Base-by-base conservation (phyloP, 2,113 vertebrate species). In the Urocitellus parryii region DNA sequence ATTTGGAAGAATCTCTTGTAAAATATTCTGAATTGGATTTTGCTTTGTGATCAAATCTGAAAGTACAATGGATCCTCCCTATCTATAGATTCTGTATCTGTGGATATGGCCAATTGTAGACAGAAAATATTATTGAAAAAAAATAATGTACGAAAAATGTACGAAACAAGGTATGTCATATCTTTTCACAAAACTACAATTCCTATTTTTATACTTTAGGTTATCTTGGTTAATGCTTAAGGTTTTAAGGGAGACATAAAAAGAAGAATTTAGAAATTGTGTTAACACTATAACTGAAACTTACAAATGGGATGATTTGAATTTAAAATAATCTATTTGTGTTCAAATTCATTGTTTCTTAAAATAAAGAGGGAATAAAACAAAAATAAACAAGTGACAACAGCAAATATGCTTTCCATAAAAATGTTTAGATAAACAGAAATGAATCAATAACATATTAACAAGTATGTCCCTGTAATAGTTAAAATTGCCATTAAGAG, bases 31-130 rank as follows among this genome's bases (percentile, higher is more conserved):
- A 58, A 45, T 42, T 94, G 32, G 37, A 48, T 74, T 88, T 91
- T 80, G 12, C 48, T 93, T 88, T 88, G 90, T 88, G 24, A 77
- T 74, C 37, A 91, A 82, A 79, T 67, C 39, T 13, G 39, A 73
- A 65, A 76, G 32, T 86, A 76, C n/a, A 39, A 24, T 39, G 2
- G 37, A 56, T 13, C 24, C 18, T 81, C n/a, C 24, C 14, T 39
- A 61, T 37, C 8, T 39, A n/a, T 81, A 61, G 56, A 24, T 27
- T 61, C 13, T 25, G 4, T 8, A 37, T 80, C n/a, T 80, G 11
- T 58, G 12, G 34, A 37, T 80, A 37, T 58, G 53, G 8, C 8
- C 37, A 42, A 45, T 42, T 27, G 39, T 61, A 25, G 22, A 61
- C 63, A 32, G 58, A 83, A 83, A 63, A 63, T 45, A 42, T 42